These are phyloP conservation scores for Diplodus sargus DNA, from an alignment of 2,797 vertebrate genomes.

Conservation along the genomic window DNA sequence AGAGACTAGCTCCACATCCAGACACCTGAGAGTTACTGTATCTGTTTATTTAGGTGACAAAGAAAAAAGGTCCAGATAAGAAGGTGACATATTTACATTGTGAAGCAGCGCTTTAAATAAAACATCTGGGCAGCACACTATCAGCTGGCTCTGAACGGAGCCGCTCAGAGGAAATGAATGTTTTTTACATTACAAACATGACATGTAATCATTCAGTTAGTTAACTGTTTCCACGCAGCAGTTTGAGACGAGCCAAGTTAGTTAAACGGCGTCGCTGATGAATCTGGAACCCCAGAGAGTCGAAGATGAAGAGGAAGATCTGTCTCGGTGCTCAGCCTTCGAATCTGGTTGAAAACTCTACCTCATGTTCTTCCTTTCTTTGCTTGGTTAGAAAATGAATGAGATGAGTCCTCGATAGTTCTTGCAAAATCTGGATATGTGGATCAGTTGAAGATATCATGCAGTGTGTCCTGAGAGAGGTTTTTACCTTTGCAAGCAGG, in stretches of 20 bases:
- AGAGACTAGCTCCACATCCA: not conserved
- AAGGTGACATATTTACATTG: not conserved
- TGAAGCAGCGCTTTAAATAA: not conserved
- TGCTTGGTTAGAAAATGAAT: not conserved
- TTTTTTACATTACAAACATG: slow-evolving; percentile 45
- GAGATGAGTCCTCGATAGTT: too few relatives aligned
- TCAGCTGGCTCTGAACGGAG: slow-evolving; percentile 45
- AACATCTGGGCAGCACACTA: slow-evolving; percentile 67
- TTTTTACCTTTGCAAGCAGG: not conserved
- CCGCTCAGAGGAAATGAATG: slow-evolving; percentile 29
- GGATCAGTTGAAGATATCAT: not conserved
- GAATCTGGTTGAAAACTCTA: slow-evolving; percentile 20
- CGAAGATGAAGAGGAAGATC: not conserved
- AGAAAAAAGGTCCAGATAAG: slow-evolving; percentile 11
- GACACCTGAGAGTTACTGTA: not conserved
- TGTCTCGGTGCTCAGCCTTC: not conserved
- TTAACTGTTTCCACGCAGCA: slow-evolving; percentile 50
- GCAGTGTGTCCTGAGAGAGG: not conserved
- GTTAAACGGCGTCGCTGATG: not conserved
- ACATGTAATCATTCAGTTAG: slow-evolving; percentile 23
- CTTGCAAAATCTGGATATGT: not conserved
- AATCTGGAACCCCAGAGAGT: not conserved
- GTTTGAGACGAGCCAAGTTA: not conserved
- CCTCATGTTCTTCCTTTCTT: slow-evolving; percentile 17
- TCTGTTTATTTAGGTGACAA: slow-evolving; percentile 36